Base-by-base conservation (phyloP, 1,140 invertebrate genomes). In the Drosophila neocordata region DNA sequence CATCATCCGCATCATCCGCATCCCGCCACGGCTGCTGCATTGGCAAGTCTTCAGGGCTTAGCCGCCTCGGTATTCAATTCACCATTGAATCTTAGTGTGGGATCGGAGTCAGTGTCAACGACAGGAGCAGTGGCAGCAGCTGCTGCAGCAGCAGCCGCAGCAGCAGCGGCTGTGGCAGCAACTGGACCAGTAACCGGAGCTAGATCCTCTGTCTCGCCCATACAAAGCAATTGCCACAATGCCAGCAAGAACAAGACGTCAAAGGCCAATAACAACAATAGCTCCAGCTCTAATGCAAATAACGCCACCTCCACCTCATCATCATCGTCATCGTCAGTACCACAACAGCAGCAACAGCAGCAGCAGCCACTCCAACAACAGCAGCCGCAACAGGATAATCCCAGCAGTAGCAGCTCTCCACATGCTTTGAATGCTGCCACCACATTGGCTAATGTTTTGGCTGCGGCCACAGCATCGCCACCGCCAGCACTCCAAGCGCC, bases 51-150 rank as follows among this genome's bases (percentile, higher is more conserved):
- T 58, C 95, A 96, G 90, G 95, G 95, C 77, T 94, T 96, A 92
- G 94, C 94, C 15, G 95, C 94, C 89, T 93, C 94, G 55, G 93
- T 95, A 69, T 94, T 96, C 90, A 96, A 96, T 91, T 95, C 95
- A 35, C 96, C 96, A 4, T 93, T 96, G 64, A 97, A 97, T 92
- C 92, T 96, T 48, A 96, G 95, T 85, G 95, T 96, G 71, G 95
- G 95, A 80, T 83, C 79, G 4, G 83, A 87, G 58, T 53, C 70
- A 31, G 57, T 51, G 41, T 34, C 62, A 94, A 94, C 58, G 89
- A 41, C 80, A 37, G 55, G 69, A 72, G 51, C 66, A 51, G 60
- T 73, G 58, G 68, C 57, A 48, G 38, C 77, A 13, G 73, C 55
- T 35, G 51, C 63, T 58, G 44, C 65, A 71, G 72, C 75, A 41